Evolutionary conservation across 2,113 vertebrate genomes (phyloP).

Genomic region (Mesocricetus auratus): DNA sequence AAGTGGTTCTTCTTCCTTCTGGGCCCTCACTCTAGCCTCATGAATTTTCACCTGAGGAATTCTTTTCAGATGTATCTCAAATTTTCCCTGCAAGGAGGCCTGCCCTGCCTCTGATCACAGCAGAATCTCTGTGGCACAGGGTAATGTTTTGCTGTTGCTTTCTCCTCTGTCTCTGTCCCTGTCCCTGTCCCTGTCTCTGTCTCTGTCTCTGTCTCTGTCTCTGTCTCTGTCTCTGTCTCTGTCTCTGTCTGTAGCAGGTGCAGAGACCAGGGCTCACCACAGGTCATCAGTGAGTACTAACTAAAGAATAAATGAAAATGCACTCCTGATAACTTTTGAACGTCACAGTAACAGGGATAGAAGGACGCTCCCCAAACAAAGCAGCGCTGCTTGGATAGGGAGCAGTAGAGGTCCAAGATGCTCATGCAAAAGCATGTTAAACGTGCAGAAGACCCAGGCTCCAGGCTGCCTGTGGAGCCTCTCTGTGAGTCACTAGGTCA

Average conservation of each 20-base stretch:
- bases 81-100: background rate
- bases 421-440: background rate
- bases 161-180: background rate
- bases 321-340: conserved; percentile 9
- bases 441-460: background rate
- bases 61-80: background rate
- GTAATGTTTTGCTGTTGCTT: background rate
- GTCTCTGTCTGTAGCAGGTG: fast-evolving
- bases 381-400: background rate
- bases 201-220: background rate
- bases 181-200: no score
- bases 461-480: background rate
- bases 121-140: background rate
- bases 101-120: background rate
- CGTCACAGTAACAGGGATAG: background rate
- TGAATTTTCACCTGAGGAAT: background rate
- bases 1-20: background rate
- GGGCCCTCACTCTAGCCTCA: background rate
- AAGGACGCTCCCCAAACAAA: background rate
- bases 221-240: background rate
- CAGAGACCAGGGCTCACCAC: background rate
- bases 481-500: background rate
- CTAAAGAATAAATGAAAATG: background rate
- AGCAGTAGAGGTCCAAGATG: background rate
- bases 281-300: background rate